Evolutionary conservation across 2,797 vertebrate species (phyloP), one percentile per base, ranked within the genome.

Genomic region (Takifugu ocellatus): DNA sequence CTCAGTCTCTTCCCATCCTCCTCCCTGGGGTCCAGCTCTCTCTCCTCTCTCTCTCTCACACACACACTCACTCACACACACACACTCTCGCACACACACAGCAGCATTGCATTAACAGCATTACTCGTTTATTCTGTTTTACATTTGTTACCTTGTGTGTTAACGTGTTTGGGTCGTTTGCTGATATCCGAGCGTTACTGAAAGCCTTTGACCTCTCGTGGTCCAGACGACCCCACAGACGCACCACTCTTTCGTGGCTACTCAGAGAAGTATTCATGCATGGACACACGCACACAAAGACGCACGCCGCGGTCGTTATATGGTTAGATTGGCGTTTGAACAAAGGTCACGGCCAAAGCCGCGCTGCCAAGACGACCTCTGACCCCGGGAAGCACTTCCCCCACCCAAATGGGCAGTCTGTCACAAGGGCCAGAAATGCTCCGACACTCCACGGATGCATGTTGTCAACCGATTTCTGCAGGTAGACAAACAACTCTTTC

Each of bases 261-360:
- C 24, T 56, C 70, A 71, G 67, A 70, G 55, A 68, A 39, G 64
- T 53, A 54, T 25, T 21, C 65, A 70, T 56, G 57, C 56, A 56
- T 45, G 51, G 21, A 50, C 10, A 59, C 27, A 45, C 27, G 43
- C 44, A 17, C 42, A 27, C 52, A 25, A 1, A 51, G 8, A 66
- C 63, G 42, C 56, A 50, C 61, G 49, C 17, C 55, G 47, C 47
- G 56, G 57, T 72, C 56, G 73, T 78, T 58, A 61, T 61, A 45
- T 58, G 63, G 53, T 56, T 68, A 66, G 74, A 73, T 58, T 74
- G 69, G 58, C 67, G 75, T 82, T 75, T 82, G 76, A 78, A 72
- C 59, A 78, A 81, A 84, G 84, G 87, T 87, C 87, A 88, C n/a
- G 78, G 84, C 83, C 87, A 88, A 84, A 80, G 84, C 72, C 77